phyloP scores from a whole-genome alignment of 1,140 invertebrate species.

The Plectrocnemia conspersa region DNA sequence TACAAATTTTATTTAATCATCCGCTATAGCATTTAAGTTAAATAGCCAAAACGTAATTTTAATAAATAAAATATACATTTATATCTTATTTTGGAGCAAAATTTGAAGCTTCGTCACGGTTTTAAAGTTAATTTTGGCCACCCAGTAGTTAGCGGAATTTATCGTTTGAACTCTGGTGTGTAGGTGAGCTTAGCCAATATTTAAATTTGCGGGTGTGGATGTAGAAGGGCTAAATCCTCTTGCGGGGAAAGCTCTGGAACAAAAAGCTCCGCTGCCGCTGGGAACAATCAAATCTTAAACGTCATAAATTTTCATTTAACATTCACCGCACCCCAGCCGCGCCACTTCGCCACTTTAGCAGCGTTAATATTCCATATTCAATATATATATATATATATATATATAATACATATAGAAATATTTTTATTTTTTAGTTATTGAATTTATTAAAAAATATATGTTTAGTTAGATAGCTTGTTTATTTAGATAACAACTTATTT shows the following conservation, averaged over 20 bases:
- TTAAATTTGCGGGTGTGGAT: conserved; percentile 17
- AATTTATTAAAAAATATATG: background rate
- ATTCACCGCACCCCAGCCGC: conserved; percentile 29
- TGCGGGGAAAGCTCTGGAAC: background rate
- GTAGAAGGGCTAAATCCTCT: background rate
- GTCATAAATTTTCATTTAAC: conserved; percentile 37
- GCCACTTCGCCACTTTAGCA: conserved; percentile 14
- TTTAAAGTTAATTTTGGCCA: too few relatives aligned
- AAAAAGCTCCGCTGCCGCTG: conserved; percentile 16
- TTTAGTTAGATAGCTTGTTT: background rate
- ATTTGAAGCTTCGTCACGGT: too few relatives aligned
- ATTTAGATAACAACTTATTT: background rate
- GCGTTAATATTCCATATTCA: too few relatives aligned
- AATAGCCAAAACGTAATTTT: too few relatives aligned
- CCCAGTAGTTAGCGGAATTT: too few relatives aligned
- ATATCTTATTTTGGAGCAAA: too few relatives aligned
- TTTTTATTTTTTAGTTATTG: background rate
- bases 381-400: background rate
- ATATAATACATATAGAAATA: background rate
- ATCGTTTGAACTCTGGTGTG: too few relatives aligned
- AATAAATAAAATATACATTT: too few relatives aligned
- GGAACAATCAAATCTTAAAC: conserved; percentile 36
- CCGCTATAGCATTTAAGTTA: too few relatives aligned
- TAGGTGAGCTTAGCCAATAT: conserved; percentile 29
- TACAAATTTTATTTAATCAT: too few relatives aligned